Conservation (phyloP, 2,797 vertebrate species). For the Oceanodroma leucorhoa region DNA sequence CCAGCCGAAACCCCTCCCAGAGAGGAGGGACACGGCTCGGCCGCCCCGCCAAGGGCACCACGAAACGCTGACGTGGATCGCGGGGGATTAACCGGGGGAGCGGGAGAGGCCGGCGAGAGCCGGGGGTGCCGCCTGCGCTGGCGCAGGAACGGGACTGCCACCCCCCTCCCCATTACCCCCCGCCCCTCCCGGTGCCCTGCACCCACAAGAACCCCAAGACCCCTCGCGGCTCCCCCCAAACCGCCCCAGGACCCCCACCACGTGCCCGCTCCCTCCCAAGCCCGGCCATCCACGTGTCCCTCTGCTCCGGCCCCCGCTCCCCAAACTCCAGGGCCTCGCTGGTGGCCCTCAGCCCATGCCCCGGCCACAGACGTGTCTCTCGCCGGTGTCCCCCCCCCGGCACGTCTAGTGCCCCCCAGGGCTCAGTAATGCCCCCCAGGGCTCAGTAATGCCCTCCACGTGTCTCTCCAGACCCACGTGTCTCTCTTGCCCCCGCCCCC, state of each 20-base stretch:
- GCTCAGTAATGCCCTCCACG: too few species aligned
- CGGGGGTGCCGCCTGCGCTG: background rate
- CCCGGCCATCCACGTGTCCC: background rate
- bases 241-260: background rate
- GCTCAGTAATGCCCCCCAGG: background rate
- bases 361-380: background rate
- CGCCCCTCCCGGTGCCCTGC: background rate
- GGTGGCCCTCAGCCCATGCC: too few species aligned
- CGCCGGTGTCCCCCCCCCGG: fast-evolving
- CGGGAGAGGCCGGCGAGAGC: background rate
- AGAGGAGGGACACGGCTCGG: background rate
- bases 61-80: background rate
- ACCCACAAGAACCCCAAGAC: background rate
- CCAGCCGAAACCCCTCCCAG: background rate
- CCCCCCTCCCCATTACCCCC: background rate
- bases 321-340: background rate
- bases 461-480: background rate
- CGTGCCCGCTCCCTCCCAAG: background rate
- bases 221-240: fast-evolving
- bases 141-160: background rate
- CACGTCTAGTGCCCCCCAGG: too few species aligned
- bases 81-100: background rate
- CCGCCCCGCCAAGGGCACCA: background rate
- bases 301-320: too few species aligned
- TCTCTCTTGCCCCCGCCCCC: background rate